Percentiles rank a stretch among this genome's conserved stretches.
Evolutionary conservation across 2,113 vertebrate species (phyloP).

Genomic region (Fulica atra): DNA sequence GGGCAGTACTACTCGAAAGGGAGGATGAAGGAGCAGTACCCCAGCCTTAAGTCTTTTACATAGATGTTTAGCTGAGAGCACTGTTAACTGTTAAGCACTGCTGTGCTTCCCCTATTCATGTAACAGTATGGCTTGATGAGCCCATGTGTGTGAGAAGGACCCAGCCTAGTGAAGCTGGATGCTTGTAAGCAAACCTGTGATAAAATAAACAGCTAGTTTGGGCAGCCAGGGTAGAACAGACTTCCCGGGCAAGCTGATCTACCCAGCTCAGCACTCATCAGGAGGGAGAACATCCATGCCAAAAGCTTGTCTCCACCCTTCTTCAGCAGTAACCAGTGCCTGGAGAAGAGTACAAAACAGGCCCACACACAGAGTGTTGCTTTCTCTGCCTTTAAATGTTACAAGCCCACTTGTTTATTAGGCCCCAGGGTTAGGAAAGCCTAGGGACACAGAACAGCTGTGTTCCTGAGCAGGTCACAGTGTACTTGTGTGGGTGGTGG

Average conservation of each 20-base stretch:
- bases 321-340: not conserved
- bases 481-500: fast-evolving
- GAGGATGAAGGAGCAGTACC: not conserved
- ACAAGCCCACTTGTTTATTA: not conserved
- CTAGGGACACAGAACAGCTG: not conserved
- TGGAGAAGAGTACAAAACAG: not conserved
- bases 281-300: not conserved
- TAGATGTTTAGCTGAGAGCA: not conserved
- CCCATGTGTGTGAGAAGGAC: fast-evolving
- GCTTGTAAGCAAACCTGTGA: not conserved
- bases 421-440: not conserved
- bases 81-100: fast-evolving
- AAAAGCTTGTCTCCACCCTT: not conserved
- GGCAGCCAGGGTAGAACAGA: not conserved
- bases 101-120: not conserved
- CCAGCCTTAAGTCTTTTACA: fast-evolving
- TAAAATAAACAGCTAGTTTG: not conserved
- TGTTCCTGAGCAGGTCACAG: not conserved
- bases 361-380: not conserved
- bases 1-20: fast-evolving
- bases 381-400: not conserved
- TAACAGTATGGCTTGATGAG: not conserved
- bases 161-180: not conserved
- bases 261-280: not conserved
- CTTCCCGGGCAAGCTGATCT: not conserved